A percentile compares a stretch with the other conserved stretches of the same genome.
phyloP scores from a whole-genome alignment of 2,797 vertebrate genomes.

The Intellagama lesueurii region DNA sequence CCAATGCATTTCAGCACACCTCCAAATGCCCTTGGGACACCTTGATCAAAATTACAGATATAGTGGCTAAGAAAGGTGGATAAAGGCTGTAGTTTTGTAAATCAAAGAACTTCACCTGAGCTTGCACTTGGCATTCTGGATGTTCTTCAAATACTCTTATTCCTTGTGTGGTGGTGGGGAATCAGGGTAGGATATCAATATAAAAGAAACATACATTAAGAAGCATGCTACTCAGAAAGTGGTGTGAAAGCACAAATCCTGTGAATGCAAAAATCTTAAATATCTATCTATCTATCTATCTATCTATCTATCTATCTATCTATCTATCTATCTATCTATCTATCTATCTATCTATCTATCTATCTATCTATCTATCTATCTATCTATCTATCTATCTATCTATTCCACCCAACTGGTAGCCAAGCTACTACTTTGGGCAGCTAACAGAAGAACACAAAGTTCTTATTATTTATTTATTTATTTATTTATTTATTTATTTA shows the following conservation, averaged over 20 bases:
- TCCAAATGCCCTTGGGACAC: constrained; percentile 33
- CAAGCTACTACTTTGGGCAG: too few species aligned
- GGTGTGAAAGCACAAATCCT: neutral
- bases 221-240: neutral
- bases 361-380: too few species aligned
- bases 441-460: too few species aligned
- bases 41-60: constrained; percentile 33
- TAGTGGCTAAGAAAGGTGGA: neutral
- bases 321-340: too few species aligned
- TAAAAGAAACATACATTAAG: neutral
- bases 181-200: neutral
- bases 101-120: neutral
- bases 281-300: too few species aligned
- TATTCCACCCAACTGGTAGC: too few species aligned
- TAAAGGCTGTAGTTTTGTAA: neutral
- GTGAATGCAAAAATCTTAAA: neutral
- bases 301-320: too few species aligned
- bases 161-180: neutral
- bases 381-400: too few species aligned
- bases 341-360: too few species aligned
- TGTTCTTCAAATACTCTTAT: neutral
- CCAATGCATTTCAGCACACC: constrained; percentile 44
- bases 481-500: too few species aligned
- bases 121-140: neutral
- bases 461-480: too few species aligned